Percentiles rank a stretch among this genome's conserved stretches.
These are phyloP conservation scores for Tenebrio molitor DNA, from an alignment of 1,140 invertebrate genomes.

Conservation along the genomic window DNA sequence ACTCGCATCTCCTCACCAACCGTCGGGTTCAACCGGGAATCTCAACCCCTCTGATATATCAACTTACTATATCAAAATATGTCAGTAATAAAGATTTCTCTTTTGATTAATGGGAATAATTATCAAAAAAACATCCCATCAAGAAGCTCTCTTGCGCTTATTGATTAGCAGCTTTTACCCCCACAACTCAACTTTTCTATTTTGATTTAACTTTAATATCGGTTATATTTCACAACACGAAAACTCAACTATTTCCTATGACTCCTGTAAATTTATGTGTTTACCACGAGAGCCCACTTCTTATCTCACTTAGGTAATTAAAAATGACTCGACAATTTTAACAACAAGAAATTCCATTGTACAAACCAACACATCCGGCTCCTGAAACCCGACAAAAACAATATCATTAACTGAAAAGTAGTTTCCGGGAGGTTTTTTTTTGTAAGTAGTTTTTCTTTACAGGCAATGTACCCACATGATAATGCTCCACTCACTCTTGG, in stretches of 20 bases:
- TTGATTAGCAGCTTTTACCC: conserved; percentile 30
- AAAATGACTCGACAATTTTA: conserved; percentile 20
- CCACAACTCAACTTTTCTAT: conserved; percentile 19
- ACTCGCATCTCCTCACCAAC: conserved; percentile 18
- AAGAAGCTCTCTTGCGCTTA: conserved; percentile 12
- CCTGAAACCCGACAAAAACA: background rate
- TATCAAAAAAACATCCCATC: conserved; percentile 20
- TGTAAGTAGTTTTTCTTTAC: conserved; percentile 10
- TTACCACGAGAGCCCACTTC: background rate
- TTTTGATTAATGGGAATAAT: conserved; percentile 32
- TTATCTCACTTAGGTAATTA: background rate
- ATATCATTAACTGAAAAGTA: conserved; percentile 32
- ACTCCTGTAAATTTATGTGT: background rate
- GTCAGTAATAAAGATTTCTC: conserved; percentile 19
- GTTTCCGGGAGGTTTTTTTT: conserved; percentile 5
- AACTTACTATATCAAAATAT: conserved; percentile 24
- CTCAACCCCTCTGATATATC: conserved; percentile 20
- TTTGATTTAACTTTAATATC: conserved; percentile 37
- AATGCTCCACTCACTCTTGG: background rate
- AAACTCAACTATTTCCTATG: conserved; percentile 4
- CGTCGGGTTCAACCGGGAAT: conserved; percentile 17
- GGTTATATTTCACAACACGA: conserved; percentile 6
- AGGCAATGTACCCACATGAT: conserved; percentile 2
- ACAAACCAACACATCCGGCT: background rate
- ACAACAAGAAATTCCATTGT: background rate